Evolutionary conservation across 64 coral and sea anemone species (phyloP).

Genomic region (Platygyra sinensis): DNA sequence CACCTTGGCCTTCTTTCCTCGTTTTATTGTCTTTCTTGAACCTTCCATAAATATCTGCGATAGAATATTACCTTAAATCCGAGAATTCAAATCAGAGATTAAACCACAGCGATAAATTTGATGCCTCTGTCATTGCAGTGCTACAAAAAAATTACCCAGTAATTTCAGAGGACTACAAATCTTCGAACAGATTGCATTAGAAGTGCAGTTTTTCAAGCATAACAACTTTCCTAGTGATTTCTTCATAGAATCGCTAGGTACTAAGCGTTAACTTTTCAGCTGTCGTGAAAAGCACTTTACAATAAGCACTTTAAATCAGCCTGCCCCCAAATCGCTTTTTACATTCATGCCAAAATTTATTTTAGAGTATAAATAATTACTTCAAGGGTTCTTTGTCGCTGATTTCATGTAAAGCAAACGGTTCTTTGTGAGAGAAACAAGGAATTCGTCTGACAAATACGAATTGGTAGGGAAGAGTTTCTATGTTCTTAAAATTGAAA

Average conservation of each 20-base stretch:
- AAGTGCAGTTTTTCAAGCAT: slow-evolving; percentile 5
- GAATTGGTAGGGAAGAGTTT: neutral
- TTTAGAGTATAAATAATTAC: neutral
- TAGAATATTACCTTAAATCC: neutral
- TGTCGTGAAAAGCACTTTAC: no score
- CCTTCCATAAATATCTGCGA: neutral
- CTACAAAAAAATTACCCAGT: neutral
- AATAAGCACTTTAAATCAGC: neutral
- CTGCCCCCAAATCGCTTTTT: neutral
- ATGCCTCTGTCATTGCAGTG: neutral
- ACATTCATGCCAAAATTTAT: neutral
- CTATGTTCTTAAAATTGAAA: neutral
- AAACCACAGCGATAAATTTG: neutral
- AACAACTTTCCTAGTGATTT: neutral
- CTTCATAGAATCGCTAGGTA: neutral
- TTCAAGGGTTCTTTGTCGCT: neutral
- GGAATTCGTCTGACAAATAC: neutral
- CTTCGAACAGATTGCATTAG: neutral
- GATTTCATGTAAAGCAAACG: neutral
- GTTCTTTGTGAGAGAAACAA: neutral
- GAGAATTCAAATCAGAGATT: neutral
- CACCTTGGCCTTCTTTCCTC: slow-evolving; percentile 31
- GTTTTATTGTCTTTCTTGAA: slow-evolving; percentile 29
- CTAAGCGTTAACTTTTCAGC: neutral
- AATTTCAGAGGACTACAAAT: neutral